Conservation (phyloP, 2,113 vertebrate genomes). For the Panurus biarmicus region DNA sequence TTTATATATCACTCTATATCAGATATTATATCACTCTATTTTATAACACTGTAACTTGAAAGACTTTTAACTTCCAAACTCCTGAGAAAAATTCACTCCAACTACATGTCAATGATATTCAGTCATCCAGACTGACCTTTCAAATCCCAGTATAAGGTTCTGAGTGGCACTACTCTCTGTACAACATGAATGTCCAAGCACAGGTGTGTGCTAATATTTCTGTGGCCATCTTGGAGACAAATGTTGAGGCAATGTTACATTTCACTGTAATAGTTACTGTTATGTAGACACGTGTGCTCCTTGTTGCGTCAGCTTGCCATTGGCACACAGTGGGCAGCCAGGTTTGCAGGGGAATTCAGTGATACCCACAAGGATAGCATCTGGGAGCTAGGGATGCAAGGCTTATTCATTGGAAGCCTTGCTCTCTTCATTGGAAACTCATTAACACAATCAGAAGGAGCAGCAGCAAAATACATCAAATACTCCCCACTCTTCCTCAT, state of each 20-base stretch:
- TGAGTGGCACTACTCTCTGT: neutral
- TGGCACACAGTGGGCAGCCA: neutral
- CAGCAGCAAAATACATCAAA: neutral
- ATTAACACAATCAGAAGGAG: neutral
- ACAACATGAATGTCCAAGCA: neutral
- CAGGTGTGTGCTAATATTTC: neutral
- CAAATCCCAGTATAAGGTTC: neutral
- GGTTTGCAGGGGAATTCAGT: neutral
- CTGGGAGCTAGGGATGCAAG: neutral
- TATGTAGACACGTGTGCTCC: neutral
- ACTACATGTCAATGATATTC: neutral
- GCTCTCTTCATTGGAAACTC: neutral
- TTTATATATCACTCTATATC: no score
- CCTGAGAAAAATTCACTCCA: constrained; percentile 20
- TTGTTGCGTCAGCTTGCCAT: neutral
- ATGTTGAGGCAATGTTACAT: neutral
- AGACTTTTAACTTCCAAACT: constrained; percentile 9
- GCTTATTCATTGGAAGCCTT: neutral
- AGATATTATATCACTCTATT: constrained; percentile 43
- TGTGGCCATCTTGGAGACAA: neutral
- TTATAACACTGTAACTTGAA: constrained; percentile 27
- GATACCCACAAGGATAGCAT: neutral
- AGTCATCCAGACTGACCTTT: constrained; percentile 14
- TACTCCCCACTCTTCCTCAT: neutral
- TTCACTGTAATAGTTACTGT: neutral